Conservation (phyloP, 1,140 invertebrate genomes). For the Aphelinus atriplicis region DNA sequence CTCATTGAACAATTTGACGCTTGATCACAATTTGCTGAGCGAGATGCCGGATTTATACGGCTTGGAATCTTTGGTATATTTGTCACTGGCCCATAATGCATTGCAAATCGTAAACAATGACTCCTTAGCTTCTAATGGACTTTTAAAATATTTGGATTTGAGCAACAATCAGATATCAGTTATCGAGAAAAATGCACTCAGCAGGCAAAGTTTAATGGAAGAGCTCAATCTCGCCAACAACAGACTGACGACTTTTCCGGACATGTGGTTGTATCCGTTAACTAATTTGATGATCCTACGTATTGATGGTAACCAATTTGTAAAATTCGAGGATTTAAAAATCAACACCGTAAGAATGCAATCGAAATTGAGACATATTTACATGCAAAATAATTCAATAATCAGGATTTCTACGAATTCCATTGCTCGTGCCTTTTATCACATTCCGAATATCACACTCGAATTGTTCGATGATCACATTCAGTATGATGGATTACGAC, state of each 20-base stretch:
- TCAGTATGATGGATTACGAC: not conserved
- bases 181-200: conserved; percentile 3
- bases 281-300: not conserved
- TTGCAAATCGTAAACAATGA: not conserved
- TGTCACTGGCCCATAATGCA: conserved; percentile 18
- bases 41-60: conserved; percentile 3
- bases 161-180: conserved; percentile 18
- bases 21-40: conserved; percentile 6
- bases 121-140: not conserved
- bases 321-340: not conserved
- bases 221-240: conserved; percentile 23
- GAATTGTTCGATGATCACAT: not conserved
- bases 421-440: not conserved
- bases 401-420: not conserved
- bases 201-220: not conserved
- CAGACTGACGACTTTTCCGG: conserved; percentile 7
- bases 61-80: not conserved
- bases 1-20: conserved; percentile 2
- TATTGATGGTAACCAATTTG: conserved; percentile 9
- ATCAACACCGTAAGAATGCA: not conserved
- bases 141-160: conserved; percentile 7
- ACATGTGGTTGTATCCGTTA: not conserved
- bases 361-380: conserved; percentile 3
- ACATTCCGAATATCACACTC: not conserved
- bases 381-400: conserved; percentile 22